Evolutionary conservation across 2,113 vertebrate species (phyloP).

Genomic region (Chiloscyllium plagiosum): DNA sequence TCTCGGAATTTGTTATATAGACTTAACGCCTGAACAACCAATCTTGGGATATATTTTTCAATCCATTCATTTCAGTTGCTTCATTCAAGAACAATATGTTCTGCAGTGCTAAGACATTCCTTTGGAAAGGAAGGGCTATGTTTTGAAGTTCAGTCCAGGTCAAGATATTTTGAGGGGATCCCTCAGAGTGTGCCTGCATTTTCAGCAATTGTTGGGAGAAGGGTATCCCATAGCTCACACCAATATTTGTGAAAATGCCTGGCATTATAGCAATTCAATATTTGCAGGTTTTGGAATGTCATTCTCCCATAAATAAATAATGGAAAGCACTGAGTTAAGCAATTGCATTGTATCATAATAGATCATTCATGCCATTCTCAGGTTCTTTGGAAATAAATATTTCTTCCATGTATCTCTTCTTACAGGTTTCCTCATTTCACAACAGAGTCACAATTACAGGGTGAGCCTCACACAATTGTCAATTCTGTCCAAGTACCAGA

Average conservation of each 20-base stretch:
- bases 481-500: neutral
- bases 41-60: neutral
- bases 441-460: neutral
- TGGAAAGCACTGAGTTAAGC: neutral
- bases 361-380: neutral
- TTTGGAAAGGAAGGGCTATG: neutral
- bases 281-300: neutral
- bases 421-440: neutral
- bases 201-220: neutral
- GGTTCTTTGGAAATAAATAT: neutral
- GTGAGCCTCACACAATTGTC: neutral
- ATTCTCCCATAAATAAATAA: neutral
- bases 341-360: neutral
- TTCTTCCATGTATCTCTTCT: neutral
- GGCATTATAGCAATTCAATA: neutral
- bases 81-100: neutral
- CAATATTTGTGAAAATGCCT: neutral
- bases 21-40: neutral
- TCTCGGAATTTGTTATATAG: neutral
- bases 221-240: no score
- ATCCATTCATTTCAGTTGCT: neutral
- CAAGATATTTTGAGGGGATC: neutral
- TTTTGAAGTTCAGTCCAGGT: neutral
- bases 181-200: neutral
- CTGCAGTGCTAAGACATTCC: neutral